Percentiles rank a stretch among this genome's conserved stretches.
Conservation (phyloP, 2,113 vertebrate genomes). For the Macquaria australasica region DNA sequence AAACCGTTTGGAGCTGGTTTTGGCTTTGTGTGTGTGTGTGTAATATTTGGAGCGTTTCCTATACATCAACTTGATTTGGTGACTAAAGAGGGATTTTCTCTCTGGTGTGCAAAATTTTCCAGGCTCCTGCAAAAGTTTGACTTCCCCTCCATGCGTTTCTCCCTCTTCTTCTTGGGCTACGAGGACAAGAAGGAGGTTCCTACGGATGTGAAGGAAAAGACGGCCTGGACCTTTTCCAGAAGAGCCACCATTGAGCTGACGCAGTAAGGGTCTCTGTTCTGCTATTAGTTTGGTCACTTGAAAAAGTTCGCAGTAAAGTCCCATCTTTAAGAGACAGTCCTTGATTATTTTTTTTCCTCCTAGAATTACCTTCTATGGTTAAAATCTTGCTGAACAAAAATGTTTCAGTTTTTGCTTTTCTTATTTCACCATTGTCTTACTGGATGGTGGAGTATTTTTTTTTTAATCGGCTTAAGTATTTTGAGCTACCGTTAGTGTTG, state of each 20-base stretch:
- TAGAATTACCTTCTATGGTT: not conserved
- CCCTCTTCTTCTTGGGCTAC: constrained; percentile 95
- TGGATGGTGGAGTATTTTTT: too few relatives aligned
- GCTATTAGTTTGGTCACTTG: not conserved
- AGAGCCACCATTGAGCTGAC: constrained; percentile 96
- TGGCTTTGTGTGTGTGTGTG: not conserved
- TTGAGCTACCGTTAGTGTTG: too few relatives aligned
- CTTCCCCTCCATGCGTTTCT: constrained; percentile 96
- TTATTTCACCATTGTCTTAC: not conserved
- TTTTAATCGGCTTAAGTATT: too few relatives aligned
- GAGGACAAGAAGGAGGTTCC: constrained; percentile 97
- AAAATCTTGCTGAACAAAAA: too few relatives aligned
- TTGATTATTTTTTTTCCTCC: not conserved
- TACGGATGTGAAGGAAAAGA: constrained; percentile 85
- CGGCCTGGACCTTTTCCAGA: constrained; percentile 93
- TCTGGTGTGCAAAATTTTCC: constrained; percentile 44
- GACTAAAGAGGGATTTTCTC: constrained; percentile 6
- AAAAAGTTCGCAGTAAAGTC: not conserved
- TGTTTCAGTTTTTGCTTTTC: not conserved
- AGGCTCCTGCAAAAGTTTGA: constrained; percentile 96
- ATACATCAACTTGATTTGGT: not conserved
- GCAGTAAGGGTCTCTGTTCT: constrained; percentile 73
- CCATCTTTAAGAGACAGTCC: not conserved
- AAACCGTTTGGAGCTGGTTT: not conserved
- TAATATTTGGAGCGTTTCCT: not conserved